Conservation (phyloP, 2,113 vertebrate genomes). For the Aegotheles bennettii region DNA sequence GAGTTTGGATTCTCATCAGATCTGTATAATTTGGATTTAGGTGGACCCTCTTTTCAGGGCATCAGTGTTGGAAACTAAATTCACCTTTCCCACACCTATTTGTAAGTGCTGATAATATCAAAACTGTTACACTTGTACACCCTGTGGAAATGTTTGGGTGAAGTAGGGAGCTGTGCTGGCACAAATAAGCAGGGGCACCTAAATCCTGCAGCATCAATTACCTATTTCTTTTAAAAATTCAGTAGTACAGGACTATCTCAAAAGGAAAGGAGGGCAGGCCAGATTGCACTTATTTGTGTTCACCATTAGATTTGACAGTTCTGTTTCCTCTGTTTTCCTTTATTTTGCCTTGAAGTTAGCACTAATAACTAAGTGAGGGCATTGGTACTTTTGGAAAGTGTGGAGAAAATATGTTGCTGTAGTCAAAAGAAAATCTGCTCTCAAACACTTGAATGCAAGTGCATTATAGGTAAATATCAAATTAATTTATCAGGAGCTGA, state of each 20-base stretch:
- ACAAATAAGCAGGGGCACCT: background rate
- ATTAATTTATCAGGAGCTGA: background rate
- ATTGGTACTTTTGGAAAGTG: background rate
- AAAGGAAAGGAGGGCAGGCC: background rate
- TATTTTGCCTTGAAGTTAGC: background rate
- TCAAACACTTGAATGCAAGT: background rate
- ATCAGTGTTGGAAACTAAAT: background rate
- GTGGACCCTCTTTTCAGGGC: background rate
- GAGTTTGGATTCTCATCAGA: background rate
- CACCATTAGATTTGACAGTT: background rate
- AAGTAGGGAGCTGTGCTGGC: background rate
- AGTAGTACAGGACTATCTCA: background rate
- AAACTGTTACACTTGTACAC: fast-evolving
- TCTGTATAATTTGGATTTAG: background rate
- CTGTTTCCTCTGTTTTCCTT: background rate
- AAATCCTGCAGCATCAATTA: background rate
- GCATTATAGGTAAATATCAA: background rate
- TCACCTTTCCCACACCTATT: background rate
- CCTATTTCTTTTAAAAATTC: background rate
- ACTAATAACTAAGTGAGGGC: background rate
- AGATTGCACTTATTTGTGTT: background rate
- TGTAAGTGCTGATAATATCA: background rate
- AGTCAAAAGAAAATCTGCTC: background rate
- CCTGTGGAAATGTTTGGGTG: background rate
- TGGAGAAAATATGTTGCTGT: background rate